These are phyloP conservation scores for Maniola jurtina DNA, from an alignment of 1,140 invertebrate species.

Conservation along the genomic window DNA sequence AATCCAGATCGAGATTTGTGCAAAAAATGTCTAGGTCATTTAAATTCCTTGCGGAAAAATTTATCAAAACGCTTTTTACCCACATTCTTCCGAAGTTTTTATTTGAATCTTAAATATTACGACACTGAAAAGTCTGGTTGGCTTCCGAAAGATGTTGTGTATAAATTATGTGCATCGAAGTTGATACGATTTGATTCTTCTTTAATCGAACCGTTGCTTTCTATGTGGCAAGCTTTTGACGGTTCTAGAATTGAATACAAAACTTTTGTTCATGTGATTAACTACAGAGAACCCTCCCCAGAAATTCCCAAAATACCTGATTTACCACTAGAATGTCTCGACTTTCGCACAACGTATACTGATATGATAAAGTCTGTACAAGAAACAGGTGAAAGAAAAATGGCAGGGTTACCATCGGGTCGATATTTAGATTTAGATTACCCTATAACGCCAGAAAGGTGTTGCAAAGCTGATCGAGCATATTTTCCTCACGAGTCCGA, in stretches of 20 bases:
- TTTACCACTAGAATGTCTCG: conserved; percentile 49
- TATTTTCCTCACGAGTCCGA: conserved; percentile 65
- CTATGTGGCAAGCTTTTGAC: conserved; percentile 60
- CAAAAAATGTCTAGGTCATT: conserved; percentile 62
- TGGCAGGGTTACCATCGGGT: conserved; percentile 62
- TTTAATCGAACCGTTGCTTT: conserved; percentile 59
- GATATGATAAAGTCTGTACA: conserved; percentile 63
- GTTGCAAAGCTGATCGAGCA: conserved; percentile 49
- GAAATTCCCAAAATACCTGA: conserved; percentile 60
- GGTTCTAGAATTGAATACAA: conserved; percentile 60
- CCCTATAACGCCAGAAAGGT: conserved; percentile 55
- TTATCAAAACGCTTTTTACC: conserved; percentile 59
- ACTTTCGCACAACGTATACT: conserved; percentile 64
- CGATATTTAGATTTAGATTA: conserved; percentile 66
- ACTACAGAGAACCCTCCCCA: conserved; percentile 58
- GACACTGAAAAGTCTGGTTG: conserved; percentile 63
- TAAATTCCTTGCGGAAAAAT: conserved; percentile 67
- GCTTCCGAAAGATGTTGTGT: conserved; percentile 55
- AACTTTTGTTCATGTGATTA: conserved; percentile 57
- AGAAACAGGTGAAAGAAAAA: conserved; percentile 36
- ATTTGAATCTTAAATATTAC: conserved; percentile 64
- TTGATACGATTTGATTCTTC: conserved; percentile 59
- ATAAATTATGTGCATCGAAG: conserved; percentile 51
- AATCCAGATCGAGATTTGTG: conserved; percentile 65
- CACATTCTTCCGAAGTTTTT: conserved; percentile 63